Percentiles rank a stretch among this genome's conserved stretches.
Evolutionary conservation across 2,113 vertebrate species (phyloP).

Genomic region (Mormyrus iriodes): DNA sequence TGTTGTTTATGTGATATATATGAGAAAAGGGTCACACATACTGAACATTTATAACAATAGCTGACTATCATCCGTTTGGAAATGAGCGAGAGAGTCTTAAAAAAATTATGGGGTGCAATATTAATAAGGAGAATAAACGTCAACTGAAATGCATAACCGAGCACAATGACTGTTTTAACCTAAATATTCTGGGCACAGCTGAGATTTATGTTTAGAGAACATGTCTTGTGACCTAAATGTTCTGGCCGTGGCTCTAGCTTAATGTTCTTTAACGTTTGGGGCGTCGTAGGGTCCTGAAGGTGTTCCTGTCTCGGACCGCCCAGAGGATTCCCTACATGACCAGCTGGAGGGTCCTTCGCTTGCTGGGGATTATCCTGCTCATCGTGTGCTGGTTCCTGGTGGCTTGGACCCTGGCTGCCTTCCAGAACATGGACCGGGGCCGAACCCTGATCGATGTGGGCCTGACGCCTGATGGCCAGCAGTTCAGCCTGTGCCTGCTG

Average conservation of each 20-base stretch:
- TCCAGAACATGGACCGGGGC: slow-evolving; percentile 82
- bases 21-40: not conserved
- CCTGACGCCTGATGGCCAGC: slow-evolving; percentile 83
- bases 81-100: not conserved
- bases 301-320: slow-evolving; percentile 92
- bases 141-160: not conserved
- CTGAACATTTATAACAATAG: not conserved
- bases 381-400: slow-evolving; percentile 91
- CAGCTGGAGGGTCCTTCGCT: slow-evolving; percentile 85
- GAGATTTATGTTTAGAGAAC: not conserved
- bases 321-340: slow-evolving; percentile 97
- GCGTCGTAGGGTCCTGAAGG: slow-evolving; percentile 84
- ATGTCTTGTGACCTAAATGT: not conserved
- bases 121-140: not conserved
- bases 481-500: slow-evolving; percentile 93
- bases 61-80: not conserved
- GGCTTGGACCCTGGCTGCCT: slow-evolving; percentile 91
- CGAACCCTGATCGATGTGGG: slow-evolving; percentile 85
- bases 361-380: slow-evolving; percentile 86
- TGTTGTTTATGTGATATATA: not conserved
- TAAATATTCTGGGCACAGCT: not conserved
- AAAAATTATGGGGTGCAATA: not conserved
- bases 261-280: not conserved
- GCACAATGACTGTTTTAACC: not conserved
- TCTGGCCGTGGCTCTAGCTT: not conserved